A percentile compares a stretch with the other conserved stretches of the same genome.
Evolutionary conservation across 2,797 vertebrate genomes (phyloP).

Genomic region (Halcyon leucocephala): DNA sequence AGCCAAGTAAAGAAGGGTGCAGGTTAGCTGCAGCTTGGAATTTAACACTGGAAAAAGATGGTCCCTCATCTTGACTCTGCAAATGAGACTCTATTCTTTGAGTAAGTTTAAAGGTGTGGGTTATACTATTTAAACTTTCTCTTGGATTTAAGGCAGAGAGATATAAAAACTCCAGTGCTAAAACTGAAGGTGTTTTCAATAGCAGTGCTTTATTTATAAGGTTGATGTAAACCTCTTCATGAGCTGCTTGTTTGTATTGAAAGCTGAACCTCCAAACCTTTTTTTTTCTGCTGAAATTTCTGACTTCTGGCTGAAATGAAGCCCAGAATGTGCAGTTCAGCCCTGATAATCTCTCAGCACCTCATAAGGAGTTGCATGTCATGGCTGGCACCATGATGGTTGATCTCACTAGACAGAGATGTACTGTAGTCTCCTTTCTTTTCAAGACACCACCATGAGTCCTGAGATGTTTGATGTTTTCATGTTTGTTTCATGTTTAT

Average conservation of each 20-base stretch:
- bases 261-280: not conserved
- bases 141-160: not conserved
- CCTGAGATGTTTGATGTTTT: not conserved
- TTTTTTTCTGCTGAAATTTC: not conserved
- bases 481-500: not conserved
- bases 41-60: not conserved
- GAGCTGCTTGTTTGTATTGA: not conserved
- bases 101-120: not conserved
- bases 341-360: not conserved
- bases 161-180: not conserved
- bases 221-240: not conserved
- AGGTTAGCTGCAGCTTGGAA: not conserved
- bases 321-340: not conserved
- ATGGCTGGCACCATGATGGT: accelerated
- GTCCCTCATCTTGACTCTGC: not conserved
- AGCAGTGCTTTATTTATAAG: not conserved
- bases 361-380: accelerated
- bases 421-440: not conserved
- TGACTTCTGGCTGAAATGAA: not conserved
- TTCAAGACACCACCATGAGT: not conserved
- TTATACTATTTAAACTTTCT: not conserved
- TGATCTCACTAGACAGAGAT: not conserved
- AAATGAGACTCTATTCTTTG: not conserved
- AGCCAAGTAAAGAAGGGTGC: not conserved
- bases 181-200: not conserved